These are phyloP conservation scores for fruit fly (Drosophila melanogaster) DNA, from an alignment of 1,140 invertebrate species.

Conservation along the genomic window DNA sequence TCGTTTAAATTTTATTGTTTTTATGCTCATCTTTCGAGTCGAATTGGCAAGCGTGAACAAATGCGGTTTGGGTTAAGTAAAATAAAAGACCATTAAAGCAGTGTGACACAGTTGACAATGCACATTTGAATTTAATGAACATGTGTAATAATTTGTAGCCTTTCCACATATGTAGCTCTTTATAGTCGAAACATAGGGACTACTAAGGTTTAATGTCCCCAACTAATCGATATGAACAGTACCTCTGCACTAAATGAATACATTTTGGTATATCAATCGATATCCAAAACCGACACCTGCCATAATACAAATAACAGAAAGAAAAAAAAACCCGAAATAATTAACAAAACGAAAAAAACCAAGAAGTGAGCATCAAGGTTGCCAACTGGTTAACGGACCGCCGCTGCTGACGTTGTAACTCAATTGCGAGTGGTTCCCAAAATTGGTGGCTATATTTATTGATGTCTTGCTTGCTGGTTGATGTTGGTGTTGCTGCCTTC, in stretches of 20 bases:
- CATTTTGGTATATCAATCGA: slow-evolving; percentile 1
- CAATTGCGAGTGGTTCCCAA: slow-evolving; percentile 63
- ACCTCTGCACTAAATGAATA: background rate
- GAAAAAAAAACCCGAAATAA: slow-evolving; percentile 39
- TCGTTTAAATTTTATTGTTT: slow-evolving; percentile 23
- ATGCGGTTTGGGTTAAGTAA: slow-evolving; percentile 6
- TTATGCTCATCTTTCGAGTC: slow-evolving; percentile 7
- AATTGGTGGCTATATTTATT: slow-evolving; percentile 57
- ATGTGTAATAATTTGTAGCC: background rate
- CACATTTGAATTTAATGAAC: background rate
- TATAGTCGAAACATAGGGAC: background rate
- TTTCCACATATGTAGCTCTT: background rate
- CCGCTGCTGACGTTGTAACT: slow-evolving; percentile 45
- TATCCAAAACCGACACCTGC: slow-evolving; percentile 22
- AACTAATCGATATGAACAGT: background rate
- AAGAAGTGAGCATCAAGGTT: slow-evolving; percentile 68
- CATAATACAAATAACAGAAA: slow-evolving; percentile 9
- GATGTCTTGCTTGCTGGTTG: slow-evolving; percentile 13
- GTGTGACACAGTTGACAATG: background rate
- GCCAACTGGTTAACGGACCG: slow-evolving; percentile 72
- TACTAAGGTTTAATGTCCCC: background rate
- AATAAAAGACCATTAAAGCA: slow-evolving; percentile 9
- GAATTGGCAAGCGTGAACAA: slow-evolving; percentile 22
- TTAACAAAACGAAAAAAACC: slow-evolving; percentile 40
- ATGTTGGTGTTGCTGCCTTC: slow-evolving; percentile 9